Percentiles rank a stretch among this genome's conserved stretches.
Evolutionary conservation across 2,888 invertebrate species (phyloP).

Genomic region (Mythimna ferrago): DNA sequence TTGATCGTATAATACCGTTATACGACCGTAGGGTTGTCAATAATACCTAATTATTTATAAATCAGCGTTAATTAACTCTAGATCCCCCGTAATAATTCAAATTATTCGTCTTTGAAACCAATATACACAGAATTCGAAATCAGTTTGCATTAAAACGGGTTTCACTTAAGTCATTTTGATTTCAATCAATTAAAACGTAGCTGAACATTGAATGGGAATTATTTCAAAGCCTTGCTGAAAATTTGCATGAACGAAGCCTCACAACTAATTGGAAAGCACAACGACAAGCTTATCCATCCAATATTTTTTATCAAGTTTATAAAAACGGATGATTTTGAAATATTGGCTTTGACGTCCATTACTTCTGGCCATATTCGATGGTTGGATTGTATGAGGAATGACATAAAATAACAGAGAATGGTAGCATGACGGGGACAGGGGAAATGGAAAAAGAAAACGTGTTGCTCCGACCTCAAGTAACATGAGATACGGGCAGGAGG

Average conservation of each 20-base stretch:
- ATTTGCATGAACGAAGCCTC: slow-evolving; percentile 1
- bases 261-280: slow-evolving; percentile 6
- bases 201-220: not conserved
- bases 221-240: not conserved
- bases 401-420: not conserved
- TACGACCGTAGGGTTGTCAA: no score
- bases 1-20: no score
- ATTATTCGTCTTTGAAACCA: not conserved
- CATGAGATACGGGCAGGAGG: no score
- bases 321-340: not conserved
- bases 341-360: no score
- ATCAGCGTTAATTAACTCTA: not conserved
- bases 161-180: not conserved
- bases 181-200: slow-evolving; percentile 4
- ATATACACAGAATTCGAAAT: not conserved
- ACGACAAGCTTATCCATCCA: not conserved
- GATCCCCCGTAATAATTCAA: not conserved
- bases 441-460: no score
- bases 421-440: no score
- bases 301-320: not conserved
- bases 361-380: no score
- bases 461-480: no score
- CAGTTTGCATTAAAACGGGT: not conserved
- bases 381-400: not conserved
- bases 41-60: not conserved